phyloP scores from a whole-genome alignment of 2,888 invertebrate genomes.

The Nephrotoma guestfalica region DNA sequence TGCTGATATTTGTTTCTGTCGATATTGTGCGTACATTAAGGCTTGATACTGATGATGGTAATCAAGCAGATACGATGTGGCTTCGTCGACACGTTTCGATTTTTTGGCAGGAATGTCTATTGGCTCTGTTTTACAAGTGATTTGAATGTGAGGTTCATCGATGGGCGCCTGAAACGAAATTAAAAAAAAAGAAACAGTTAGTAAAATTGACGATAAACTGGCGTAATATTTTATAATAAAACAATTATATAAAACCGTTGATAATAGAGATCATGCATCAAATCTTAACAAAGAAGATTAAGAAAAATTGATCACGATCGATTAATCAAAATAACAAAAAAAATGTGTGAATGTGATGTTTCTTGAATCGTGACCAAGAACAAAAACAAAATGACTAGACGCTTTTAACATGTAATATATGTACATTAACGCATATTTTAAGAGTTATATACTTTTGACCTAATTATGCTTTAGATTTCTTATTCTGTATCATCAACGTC shows the following conservation, averaged over 20 bases:
- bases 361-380: conserved; percentile 1
- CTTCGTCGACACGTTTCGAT: conserved; percentile 42
- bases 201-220: background rate
- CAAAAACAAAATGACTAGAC: conserved; percentile 2
- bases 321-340: background rate
- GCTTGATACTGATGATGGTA: conserved; percentile 28
- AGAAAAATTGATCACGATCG: background rate
- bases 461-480: background rate
- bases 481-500: background rate
- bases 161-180: conserved; percentile 24
- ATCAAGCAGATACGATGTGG: conserved; percentile 26
- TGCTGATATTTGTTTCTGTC: conserved; percentile 36
- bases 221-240: background rate
- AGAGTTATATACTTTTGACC: background rate
- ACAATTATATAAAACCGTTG: background rate
- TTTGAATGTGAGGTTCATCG: conserved; percentile 26
- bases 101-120: conserved; percentile 54
- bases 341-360: conserved; percentile 2
- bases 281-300: background rate
- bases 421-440: background rate
- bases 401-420: background rate
- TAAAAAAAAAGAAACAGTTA: conserved; percentile 8
- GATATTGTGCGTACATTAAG: conserved; percentile 26
- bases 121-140: conserved; percentile 39
- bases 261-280: background rate